A percentile compares a stretch with the other conserved stretches of the same genome.
Conservation (phyloP, 2,888 invertebrate species). For the Temnothorax ravouxi region DNA sequence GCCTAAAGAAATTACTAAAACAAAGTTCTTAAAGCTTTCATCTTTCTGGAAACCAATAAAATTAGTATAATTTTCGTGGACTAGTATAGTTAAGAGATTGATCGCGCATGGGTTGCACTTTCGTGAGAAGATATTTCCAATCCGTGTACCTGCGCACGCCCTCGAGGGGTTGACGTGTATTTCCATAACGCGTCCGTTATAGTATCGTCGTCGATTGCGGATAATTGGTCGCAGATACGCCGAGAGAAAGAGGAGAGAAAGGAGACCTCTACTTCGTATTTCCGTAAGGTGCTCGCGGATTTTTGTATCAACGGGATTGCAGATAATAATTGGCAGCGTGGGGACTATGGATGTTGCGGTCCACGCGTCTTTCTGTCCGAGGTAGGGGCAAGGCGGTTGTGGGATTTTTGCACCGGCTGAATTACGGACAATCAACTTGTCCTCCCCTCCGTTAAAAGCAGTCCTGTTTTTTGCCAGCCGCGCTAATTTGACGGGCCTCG, state of each 20-base stretch:
- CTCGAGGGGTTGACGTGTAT: conserved; percentile 42
- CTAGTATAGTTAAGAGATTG: background rate
- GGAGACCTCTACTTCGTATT: conserved; percentile 12
- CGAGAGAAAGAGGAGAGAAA: background rate
- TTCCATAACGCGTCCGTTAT: conserved; percentile 47
- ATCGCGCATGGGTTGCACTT: background rate
- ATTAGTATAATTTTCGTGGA: conserved; percentile 11
- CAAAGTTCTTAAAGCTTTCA: background rate
- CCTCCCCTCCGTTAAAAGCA: conserved; percentile 14
- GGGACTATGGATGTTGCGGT: conserved; percentile 17
- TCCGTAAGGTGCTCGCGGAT: conserved; percentile 39
- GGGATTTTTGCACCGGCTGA: conserved; percentile 22
- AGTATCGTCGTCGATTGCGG: conserved; percentile 31
- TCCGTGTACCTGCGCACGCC: background rate
- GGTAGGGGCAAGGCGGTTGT: conserved; percentile 4
- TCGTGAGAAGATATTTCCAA: conserved; percentile 24
- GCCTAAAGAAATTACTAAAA: background rate
- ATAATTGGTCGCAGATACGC: conserved; percentile 44
- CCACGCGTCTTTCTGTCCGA: conserved; percentile 8
- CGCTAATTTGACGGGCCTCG: conserved; percentile 41
- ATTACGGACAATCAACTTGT: conserved; percentile 53
- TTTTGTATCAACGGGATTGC: conserved; percentile 27
- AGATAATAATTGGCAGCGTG: conserved; percentile 40
- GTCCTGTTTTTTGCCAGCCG: background rate
- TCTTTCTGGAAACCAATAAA: background rate